A percentile compares a stretch with the other conserved stretches of the same genome.
Conservation (phyloP, 1,140 invertebrate species). For the Lepidurus packardi region DNA sequence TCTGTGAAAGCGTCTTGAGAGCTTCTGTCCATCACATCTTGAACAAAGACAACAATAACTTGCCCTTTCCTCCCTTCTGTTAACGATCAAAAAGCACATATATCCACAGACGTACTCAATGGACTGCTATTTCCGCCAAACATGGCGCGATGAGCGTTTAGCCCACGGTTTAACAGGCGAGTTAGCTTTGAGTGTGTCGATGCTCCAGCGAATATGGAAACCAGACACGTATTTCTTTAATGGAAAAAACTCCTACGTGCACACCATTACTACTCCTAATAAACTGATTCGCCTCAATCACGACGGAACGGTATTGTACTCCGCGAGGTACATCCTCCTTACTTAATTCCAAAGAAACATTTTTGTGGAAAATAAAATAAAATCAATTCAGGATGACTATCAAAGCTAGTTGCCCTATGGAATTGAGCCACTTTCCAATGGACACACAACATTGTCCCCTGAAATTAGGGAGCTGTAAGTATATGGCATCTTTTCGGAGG, state of each 20-base stretch:
- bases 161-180: conserved; percentile 65
- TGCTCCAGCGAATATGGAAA: conserved; percentile 88
- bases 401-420: conserved; percentile 95
- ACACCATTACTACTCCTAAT: conserved; percentile 92
- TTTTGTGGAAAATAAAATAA: conserved; percentile 22
- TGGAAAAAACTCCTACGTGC: conserved; percentile 86
- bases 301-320: conserved; percentile 88
- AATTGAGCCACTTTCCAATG: conserved; percentile 93
- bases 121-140: conserved; percentile 93
- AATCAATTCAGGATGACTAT: conserved; percentile 75
- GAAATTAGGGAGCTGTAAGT: conserved; percentile 90
- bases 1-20: background rate
- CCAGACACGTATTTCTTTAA: conserved; percentile 93
- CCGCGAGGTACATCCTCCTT: conserved; percentile 67
- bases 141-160: conserved; percentile 73
- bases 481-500: conserved; percentile 34
- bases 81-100: conserved; percentile 20
- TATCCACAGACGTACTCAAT: conserved; percentile 81
- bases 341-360: background rate
- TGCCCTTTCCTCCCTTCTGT: background rate
- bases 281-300: conserved; percentile 81
- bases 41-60: conserved; percentile 22
- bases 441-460: conserved; percentile 88
- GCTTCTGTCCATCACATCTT: background rate
- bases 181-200: conserved; percentile 78